A percentile compares a stretch with the other conserved stretches of the same genome.
phyloP scores from a whole-genome alignment of 2,797 vertebrate species.

The Pogoniulus pusillus region DNA sequence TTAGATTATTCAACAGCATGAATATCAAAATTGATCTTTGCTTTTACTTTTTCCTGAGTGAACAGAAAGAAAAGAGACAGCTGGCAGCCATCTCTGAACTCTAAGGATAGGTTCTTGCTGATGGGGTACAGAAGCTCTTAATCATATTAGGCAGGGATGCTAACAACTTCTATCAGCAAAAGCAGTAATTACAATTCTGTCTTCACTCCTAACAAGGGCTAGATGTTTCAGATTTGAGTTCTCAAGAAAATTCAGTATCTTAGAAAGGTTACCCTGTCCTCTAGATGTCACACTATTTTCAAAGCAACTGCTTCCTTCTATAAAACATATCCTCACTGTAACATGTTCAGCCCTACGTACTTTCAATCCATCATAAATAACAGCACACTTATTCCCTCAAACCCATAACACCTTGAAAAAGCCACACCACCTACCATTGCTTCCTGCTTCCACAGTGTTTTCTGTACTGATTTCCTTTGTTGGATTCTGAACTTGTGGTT shows the following conservation, averaged over 20 bases:
- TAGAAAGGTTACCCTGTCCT: not conserved
- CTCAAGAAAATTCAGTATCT: not conserved
- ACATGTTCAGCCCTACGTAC: not conserved
- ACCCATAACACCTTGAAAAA: not conserved
- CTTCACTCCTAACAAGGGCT: not conserved
- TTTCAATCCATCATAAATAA: not conserved
- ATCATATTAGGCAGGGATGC: not conserved
- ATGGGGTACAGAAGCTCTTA: not conserved
- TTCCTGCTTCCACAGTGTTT: slow-evolving; percentile 31
- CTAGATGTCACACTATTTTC: not conserved
- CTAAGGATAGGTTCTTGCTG: not conserved
- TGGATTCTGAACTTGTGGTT: slow-evolving; percentile 69
- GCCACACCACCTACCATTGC: slow-evolving; percentile 38
- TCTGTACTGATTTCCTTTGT: slow-evolving; percentile 74
- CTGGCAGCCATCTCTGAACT: not conserved
- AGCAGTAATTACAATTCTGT: not conserved
- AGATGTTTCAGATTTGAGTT: not conserved
- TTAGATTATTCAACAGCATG: not conserved
- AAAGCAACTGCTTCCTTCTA: not conserved
- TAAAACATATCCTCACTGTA: not conserved
- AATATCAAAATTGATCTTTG: not conserved
- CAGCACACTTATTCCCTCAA: not conserved
- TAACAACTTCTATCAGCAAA: not conserved
- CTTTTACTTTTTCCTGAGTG: not conserved
- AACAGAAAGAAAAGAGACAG: not conserved